Conservation (phyloP, 2,797 vertebrate genomes). For the Eleutherodactylus coqui region DNA sequence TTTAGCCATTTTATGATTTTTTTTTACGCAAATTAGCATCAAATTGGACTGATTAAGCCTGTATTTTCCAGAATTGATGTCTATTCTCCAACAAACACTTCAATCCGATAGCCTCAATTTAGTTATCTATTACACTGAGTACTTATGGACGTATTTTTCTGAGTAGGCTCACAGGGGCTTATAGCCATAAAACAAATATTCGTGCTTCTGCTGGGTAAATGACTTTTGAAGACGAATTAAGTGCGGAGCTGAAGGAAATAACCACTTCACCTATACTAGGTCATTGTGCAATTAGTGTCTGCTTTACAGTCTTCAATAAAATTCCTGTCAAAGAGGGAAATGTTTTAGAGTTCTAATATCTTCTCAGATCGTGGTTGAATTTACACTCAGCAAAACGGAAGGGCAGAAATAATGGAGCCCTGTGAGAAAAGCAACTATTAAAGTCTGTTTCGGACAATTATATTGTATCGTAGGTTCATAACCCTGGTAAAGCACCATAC, state of each 20-base stretch:
- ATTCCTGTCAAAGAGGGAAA: slow-evolving; percentile 38
- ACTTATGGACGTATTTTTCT: neutral
- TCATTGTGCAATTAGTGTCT: neutral
- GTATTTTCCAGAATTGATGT: neutral
- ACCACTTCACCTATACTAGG: slow-evolving; percentile 18
- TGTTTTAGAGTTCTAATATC: slow-evolving; percentile 43
- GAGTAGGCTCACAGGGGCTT: slow-evolving; percentile 21
- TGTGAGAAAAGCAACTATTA: slow-evolving; percentile 1
- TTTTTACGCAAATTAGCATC: neutral
- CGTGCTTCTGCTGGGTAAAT: neutral
- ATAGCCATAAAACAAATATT: slow-evolving; percentile 27
- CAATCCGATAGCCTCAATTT: neutral
- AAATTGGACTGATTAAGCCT: slow-evolving; percentile 26
- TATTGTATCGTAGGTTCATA: slow-evolving; percentile 4
- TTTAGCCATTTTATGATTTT: slow-evolving; percentile 9
- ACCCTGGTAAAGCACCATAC: neutral
- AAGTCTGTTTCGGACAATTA: slow-evolving; percentile 34
- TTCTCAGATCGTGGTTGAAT: slow-evolving; percentile 43
- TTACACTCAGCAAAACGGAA: neutral
- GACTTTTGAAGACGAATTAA: slow-evolving; percentile 9
- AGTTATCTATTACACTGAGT: slow-evolving; percentile 7
- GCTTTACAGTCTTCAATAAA: slow-evolving; percentile 19
- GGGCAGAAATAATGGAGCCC: neutral
- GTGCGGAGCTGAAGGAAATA: neutral
- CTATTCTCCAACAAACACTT: neutral